A percentile compares a stretch with the other conserved stretches of the same genome.
Conservation (phyloP, 2,888 invertebrate genomes). For the Drosophila fungiperda region DNA sequence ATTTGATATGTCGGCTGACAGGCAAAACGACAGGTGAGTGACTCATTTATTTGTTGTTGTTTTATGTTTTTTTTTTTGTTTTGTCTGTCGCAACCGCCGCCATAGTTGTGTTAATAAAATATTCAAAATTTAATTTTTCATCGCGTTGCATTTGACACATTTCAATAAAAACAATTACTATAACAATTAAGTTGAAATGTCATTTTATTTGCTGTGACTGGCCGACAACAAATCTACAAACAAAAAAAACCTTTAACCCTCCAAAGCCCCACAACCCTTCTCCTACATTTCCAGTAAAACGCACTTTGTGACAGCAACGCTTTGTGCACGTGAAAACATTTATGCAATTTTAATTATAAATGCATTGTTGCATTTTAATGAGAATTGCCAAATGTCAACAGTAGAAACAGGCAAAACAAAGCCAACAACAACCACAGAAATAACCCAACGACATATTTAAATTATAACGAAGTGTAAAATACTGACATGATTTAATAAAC, state of each 20-base stretch:
- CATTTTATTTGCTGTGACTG: constrained; percentile 53
- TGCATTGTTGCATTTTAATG: constrained; percentile 60
- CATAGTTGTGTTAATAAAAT: constrained; percentile 52
- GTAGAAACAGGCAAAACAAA: constrained; percentile 29
- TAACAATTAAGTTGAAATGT: constrained; percentile 62
- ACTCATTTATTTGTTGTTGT: constrained; percentile 30
- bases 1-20: constrained; percentile 61
- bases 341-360: constrained; percentile 70
- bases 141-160: constrained; percentile 64
- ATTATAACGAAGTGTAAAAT: constrained; percentile 41
- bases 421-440: constrained; percentile 18
- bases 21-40: constrained; percentile 49
- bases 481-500: constrained; percentile 30
- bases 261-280: background rate
- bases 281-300: background rate
- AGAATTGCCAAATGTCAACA: constrained; percentile 65
- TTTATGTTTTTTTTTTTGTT: constrained; percentile 17
- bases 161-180: constrained; percentile 68
- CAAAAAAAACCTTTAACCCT: constrained; percentile 1
- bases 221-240: constrained; percentile 18
- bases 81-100: constrained; percentile 26
- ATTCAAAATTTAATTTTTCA: constrained; percentile 71
- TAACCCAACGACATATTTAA: constrained; percentile 30
- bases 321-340: constrained; percentile 50
- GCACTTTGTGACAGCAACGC: background rate